phyloP scores from a whole-genome alignment of 2,888 invertebrate genomes.

The Sminthurinus aureus region DNA sequence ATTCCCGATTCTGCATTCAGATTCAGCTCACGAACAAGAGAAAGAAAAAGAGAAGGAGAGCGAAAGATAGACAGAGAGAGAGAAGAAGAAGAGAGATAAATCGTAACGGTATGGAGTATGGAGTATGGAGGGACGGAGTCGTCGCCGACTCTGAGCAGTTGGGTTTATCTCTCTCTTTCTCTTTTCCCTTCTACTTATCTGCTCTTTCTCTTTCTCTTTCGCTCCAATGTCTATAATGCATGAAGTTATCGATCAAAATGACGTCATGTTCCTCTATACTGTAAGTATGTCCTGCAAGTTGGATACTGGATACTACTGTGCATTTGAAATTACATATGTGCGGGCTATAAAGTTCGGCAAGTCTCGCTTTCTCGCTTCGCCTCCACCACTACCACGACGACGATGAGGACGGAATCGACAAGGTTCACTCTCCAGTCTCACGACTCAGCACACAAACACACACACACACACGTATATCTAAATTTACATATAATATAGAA shows the following conservation, averaged over 20 bases:
- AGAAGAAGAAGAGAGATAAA: not conserved
- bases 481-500: not conserved
- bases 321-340: not conserved
- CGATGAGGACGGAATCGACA: constrained; percentile 24
- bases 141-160: constrained; percentile 11
- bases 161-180: not conserved
- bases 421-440: constrained; percentile 38
- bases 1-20: not conserved
- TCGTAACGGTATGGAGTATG: not conserved
- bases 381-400: not conserved
- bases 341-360: not conserved
- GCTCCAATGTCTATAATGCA: constrained; percentile 24
- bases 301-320: not conserved
- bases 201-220: not conserved
- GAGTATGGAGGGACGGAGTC: constrained; percentile 18
- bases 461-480: not conserved
- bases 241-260: constrained; percentile 37
- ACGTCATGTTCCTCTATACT: constrained; percentile 29
- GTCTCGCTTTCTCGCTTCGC: not conserved
- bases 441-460: not conserved
- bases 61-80: not conserved
- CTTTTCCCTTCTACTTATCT: no score
- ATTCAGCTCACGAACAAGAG: not conserved
- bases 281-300: not conserved
- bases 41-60: not conserved